Conservation (phyloP, 2,797 vertebrate genomes). For the Onychomys leucogaster region DNA sequence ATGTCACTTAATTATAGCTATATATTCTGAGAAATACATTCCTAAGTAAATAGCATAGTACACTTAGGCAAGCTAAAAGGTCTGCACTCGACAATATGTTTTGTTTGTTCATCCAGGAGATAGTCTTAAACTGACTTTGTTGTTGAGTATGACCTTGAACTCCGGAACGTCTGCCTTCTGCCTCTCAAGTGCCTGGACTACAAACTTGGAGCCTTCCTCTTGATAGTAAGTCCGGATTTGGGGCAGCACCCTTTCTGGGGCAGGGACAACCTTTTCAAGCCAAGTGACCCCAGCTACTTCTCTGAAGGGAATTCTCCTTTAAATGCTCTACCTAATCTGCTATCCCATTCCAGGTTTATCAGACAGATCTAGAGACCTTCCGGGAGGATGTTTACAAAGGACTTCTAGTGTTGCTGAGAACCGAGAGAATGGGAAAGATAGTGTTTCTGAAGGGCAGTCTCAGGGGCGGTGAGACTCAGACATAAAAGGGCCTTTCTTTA, state of each 20-base stretch:
- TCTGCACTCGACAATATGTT: background rate
- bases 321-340: slow-evolving; percentile 42
- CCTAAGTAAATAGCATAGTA: background rate
- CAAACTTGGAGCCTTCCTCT: background rate
- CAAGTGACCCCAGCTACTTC: slow-evolving; percentile 41
- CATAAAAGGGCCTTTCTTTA: slow-evolving; percentile 68
- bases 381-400: slow-evolving; percentile 81
- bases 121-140: background rate
- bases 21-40: background rate
- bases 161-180: background rate
- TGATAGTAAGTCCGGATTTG: background rate
- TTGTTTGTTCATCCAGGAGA: background rate
- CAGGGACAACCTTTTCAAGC: background rate
- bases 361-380: slow-evolving; percentile 70
- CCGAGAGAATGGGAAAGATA: slow-evolving; percentile 60
- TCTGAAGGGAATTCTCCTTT: slow-evolving; percentile 56
- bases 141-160: background rate
- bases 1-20: background rate
- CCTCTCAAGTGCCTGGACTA: background rate
- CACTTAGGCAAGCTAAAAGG: background rate
- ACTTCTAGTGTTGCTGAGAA: slow-evolving; percentile 63
- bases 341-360: slow-evolving; percentile 62
- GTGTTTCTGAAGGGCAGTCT: slow-evolving; percentile 66
- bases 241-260: background rate
- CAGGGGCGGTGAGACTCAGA: slow-evolving; percentile 53